phyloP scores from a whole-genome alignment of 2,797 vertebrate species.

The Brotula barbata region DNA sequence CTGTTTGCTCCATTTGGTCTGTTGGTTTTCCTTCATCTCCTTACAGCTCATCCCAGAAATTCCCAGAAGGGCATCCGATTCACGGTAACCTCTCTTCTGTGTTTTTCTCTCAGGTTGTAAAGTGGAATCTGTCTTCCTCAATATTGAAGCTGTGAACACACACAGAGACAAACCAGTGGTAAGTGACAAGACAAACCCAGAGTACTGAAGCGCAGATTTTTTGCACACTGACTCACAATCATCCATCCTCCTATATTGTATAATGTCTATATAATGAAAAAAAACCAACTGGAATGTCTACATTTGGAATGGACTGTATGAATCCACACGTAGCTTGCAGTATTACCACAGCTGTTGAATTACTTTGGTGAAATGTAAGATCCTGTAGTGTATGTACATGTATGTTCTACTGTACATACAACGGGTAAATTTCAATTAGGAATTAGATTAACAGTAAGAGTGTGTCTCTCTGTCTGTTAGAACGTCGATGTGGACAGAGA shows the following conservation, averaged over 20 bases:
- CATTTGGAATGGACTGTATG: not conserved
- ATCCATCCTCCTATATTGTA: not conserved
- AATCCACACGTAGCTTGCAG: no score
- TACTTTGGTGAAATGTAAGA: no score
- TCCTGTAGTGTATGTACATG: not conserved
- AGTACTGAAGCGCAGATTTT: not conserved
- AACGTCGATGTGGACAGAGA: slow-evolving; percentile 82
- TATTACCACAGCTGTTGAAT: no score
- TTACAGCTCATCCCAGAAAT: no score
- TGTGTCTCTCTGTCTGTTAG: slow-evolving; percentile 38
- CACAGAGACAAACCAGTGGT: slow-evolving; percentile 80
- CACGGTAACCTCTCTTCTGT: no score
- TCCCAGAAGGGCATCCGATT: no score
- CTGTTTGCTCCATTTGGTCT: not conserved
- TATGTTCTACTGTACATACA: not conserved
- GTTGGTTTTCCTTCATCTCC: not conserved
- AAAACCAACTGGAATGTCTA: not conserved
- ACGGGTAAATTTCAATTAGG: no score
- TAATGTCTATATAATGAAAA: not conserved
- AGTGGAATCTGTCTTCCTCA: slow-evolving; percentile 80
- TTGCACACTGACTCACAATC: not conserved
- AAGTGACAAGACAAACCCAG: slow-evolving; percentile 23
- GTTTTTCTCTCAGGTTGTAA: slow-evolving; percentile 74
- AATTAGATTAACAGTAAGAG: no score
- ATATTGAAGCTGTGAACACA: slow-evolving; percentile 83